Base-by-base conservation (phyloP, 2,888 invertebrate species). In the Thera britannica region DNA sequence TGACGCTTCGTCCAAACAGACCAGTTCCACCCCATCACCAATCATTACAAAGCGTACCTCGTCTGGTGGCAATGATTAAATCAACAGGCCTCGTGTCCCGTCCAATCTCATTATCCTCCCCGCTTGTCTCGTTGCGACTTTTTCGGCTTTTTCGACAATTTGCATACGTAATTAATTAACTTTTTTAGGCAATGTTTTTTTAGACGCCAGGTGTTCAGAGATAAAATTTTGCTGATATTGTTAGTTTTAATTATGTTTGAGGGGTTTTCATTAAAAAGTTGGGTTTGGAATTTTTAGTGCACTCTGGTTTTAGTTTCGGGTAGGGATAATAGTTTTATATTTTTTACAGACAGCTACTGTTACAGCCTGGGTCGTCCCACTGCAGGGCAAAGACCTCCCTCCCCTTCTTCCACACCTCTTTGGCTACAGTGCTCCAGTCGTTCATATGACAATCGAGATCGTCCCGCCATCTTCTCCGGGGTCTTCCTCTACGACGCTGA, bases 131-230 rank as follows among this genome's bases (percentile, higher is more conserved):
- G 81, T 80, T 81, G 84, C 85, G 88, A 89, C 85, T 90, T 91
- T 88, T 81, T 88, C 85, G 87, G 88, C 85, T 89, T 90, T 88
- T 81, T 88, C 87, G 87, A 84, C 88, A 91, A 90, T 92, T 91
- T 92, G 88, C 92, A 90, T 91, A 90, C 89, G 88, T 90, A 92
- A 92, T 92, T 91, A 92, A 92, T 92, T 90, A 91, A 90, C 86
- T 88, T 89, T 81, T 88, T 81, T 79, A 68, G 76, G 73, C 77
- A 81, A 83, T 81, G 79, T 85, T 84, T 84, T 83, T 81, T 77
- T 82, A 81, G 49, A 62, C 78, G 78, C 77, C 85, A 87, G 84
- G 85, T 86, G 82, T 79, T 82, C 75, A 64, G 71, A 79, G 83
- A 82, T 81, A 83, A 83, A 82, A 76, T 72, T 78, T 72, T 75